Evolutionary conservation across 1,140 invertebrate species (phyloP).

Genomic region (Magallana ariakensis): DNA sequence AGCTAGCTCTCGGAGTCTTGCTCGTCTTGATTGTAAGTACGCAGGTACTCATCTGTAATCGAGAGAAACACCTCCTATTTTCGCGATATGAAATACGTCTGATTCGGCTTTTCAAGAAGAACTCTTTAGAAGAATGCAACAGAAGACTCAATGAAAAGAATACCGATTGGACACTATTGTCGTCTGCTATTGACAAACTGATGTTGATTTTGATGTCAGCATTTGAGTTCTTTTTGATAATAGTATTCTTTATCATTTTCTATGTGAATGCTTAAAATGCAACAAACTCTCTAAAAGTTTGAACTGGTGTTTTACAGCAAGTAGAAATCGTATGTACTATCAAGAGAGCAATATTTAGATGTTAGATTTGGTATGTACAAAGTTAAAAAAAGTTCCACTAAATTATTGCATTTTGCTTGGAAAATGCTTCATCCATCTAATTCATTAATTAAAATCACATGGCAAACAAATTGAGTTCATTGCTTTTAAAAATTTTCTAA

Average conservation of each 20-base stretch:
- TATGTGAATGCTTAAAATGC: not conserved
- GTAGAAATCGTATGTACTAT: too few species aligned
- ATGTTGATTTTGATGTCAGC: not conserved
- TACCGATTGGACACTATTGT: not conserved
- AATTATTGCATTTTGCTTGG: too few species aligned
- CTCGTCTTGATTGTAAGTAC: not conserved
- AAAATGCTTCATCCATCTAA: too few species aligned
- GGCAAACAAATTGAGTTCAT: too few species aligned
- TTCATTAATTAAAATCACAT: too few species aligned
- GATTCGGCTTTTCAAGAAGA: not conserved
- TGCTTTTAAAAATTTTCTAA: too few species aligned
- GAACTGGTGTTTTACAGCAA: too few species aligned
- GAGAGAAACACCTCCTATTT: not conserved
- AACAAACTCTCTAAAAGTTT: not conserved
- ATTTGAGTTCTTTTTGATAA: not conserved
- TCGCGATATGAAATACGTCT: not conserved
- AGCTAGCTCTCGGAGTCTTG: not conserved
- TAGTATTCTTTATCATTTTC: not conserved
- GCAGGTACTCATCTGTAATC: not conserved
- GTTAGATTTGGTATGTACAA: too few species aligned
- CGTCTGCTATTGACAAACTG: constrained; percentile 3
- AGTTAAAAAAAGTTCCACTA: too few species aligned
- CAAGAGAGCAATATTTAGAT: too few species aligned
- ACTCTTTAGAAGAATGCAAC: not conserved
- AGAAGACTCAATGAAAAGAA: not conserved